Evolutionary conservation across 2,888 invertebrate species (phyloP).

Genomic region (Pelosia muscerda): DNA sequence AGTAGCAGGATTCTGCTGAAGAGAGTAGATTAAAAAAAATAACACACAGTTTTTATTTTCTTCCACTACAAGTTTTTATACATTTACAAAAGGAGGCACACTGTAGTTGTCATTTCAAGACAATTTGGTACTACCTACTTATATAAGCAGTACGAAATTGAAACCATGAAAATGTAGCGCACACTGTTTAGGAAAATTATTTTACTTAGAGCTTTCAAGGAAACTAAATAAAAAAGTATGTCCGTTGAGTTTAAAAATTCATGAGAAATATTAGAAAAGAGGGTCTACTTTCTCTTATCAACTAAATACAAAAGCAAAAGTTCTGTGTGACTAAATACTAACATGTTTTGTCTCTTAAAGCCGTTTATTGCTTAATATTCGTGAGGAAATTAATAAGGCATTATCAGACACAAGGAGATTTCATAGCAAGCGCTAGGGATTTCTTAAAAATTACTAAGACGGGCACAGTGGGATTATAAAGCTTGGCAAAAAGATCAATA

Average conservation of each 20-base stretch:
- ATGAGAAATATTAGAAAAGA: neutral
- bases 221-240: constrained; percentile 38
- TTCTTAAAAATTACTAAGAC: constrained; percentile 28
- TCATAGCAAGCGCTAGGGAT: neutral
- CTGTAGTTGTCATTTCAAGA: neutral
- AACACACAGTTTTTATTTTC: too few species aligned
- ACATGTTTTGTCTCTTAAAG: too few species aligned
- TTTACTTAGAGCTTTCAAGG: constrained; percentile 38
- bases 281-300: too few species aligned
- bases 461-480: constrained; percentile 35
- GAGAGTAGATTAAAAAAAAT: too few species aligned
- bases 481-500: constrained; percentile 50
- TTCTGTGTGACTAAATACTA: too few species aligned
- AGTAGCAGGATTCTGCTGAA: too few species aligned
- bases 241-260: too few species aligned
- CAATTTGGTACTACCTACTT: neutral
- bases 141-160: neutral
- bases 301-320: too few species aligned
- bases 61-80: too few species aligned
- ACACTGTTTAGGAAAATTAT: constrained; percentile 42
- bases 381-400: neutral
- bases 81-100: too few species aligned
- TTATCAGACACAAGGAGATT: too few species aligned
- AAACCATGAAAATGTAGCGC: constrained; percentile 12
- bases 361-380: too few species aligned